These are phyloP conservation scores for Merops nubicus DNA, from an alignment of 2,113 vertebrate species.

Conservation along the genomic window DNA sequence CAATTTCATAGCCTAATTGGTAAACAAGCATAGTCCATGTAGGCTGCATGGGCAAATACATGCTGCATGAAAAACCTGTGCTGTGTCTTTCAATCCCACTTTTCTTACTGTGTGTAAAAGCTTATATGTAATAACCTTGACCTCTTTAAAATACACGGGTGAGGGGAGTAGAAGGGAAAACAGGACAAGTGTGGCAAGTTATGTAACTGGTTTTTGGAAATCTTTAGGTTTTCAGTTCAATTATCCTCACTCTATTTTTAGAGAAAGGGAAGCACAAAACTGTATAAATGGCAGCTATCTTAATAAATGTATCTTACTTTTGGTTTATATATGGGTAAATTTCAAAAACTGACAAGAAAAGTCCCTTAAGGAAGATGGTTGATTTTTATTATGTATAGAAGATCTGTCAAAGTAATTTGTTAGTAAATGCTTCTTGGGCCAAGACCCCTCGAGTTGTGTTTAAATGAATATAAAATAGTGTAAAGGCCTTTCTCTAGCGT, in stretches of 20 bases:
- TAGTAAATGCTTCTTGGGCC: neutral
- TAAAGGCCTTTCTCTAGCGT: neutral
- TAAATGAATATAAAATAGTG: neutral
- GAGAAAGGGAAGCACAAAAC: neutral
- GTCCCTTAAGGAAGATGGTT: neutral
- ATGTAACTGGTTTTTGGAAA: conserved; percentile 11
- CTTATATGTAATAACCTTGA: conserved; percentile 34
- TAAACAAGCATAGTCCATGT: neutral
- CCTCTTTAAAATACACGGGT: neutral
- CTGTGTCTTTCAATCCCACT: neutral
- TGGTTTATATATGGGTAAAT: neutral
- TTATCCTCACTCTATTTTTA: neutral
- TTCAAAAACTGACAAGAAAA: neutral
- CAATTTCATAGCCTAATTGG: neutral
- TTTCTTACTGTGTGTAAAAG: neutral
- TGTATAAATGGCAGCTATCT: neutral
- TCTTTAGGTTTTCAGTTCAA: conserved; percentile 12
- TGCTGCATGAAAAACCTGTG: neutral
- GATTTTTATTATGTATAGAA: neutral
- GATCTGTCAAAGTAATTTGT: neutral
- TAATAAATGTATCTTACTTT: neutral
- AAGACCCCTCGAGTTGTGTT: neutral
- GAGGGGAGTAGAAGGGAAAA: neutral
- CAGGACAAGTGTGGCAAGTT: conserved; percentile 6
- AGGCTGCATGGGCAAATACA: neutral